Base-by-base conservation (phyloP, 2,113 vertebrate species). In the Electrona antarctica region DNA sequence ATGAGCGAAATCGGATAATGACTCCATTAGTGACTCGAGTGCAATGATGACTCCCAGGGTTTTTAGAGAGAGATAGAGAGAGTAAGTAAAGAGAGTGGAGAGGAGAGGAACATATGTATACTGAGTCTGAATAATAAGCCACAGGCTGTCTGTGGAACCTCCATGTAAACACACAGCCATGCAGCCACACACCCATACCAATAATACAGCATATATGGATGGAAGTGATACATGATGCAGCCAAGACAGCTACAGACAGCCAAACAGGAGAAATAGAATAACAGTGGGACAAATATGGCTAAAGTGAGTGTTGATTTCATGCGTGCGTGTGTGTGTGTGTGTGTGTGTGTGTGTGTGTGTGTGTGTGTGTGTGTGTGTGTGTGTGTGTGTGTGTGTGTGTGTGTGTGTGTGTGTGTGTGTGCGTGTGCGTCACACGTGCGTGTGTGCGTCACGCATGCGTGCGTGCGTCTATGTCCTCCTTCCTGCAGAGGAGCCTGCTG, bases 1-100 rank as follows among this genome's bases (percentile, higher is more conserved):
- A 86, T 72, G 60, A 85, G 83, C 67, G 77, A 82, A 90, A 92
- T 90, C 85, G 83, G 85, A 92, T 93, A 92, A 92, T 90, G 92
- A 93, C 88, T 92, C 92, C 88, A 93, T 93, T 93, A 92, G 86
- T 61, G 86, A 89, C 75, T 86, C 60, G 67, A 41, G 64, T 76
- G 75, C 72, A 87, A 87, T 82, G 83, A 88, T 85, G 84, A 91
- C 81, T 91, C 77, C 66, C 58, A 81, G 78, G 79, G 78, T 71
- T 78, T 67, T 64, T 62, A 60, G 54, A 59, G 41, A 63, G 2
- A 9, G 62, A 55, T 47, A 64, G 52, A 69, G 8, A 47, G 64
- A 60, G 52, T 57, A 69, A 21, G 50, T 63, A 52, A 59, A 76
- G 71, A 6, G 8, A 69, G 66, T 67, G 8, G 64, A 67, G 51